These are phyloP conservation scores for Apotomis betuletana DNA, from an alignment of 2,888 invertebrate species.

Conservation along the genomic window DNA sequence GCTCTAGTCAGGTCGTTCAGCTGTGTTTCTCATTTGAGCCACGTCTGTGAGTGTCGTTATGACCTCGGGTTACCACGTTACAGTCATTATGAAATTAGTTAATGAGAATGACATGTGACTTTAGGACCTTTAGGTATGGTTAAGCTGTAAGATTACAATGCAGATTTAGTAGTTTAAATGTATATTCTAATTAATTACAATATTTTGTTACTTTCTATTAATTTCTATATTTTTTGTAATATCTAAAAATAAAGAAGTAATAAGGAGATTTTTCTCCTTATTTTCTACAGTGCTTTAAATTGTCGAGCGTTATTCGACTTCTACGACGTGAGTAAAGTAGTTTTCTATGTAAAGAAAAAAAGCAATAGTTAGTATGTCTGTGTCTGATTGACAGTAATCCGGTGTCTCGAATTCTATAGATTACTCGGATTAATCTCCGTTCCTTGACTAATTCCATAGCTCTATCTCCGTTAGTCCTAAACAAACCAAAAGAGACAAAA, in stretches of 20 bases:
- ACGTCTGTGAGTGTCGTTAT: constrained; percentile 29
- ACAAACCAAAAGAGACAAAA: constrained; percentile 17
- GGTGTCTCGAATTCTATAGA: no score
- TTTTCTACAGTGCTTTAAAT: no score
- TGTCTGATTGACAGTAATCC: no score
- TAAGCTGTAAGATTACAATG: not conserved
- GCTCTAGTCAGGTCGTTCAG: constrained; percentile 31
- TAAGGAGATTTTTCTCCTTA: no score
- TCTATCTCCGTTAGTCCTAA: not conserved
- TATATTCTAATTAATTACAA: no score
- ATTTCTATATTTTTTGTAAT: no score
- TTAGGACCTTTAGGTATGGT: not conserved
- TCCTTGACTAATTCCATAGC: not conserved
- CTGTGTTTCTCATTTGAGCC: constrained; percentile 45
- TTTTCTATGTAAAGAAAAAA: no score
- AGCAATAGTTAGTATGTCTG: no score
- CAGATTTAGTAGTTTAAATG: not conserved
- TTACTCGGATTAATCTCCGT: not conserved
- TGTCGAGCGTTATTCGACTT: no score
- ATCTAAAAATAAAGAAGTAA: no score
- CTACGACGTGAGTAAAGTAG: no score
- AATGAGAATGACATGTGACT: constrained; percentile 12
- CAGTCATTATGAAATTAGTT: constrained; percentile 11
- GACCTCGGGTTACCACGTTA: constrained; percentile 7
- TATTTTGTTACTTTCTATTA: no score